Conservation (phyloP, 2,797 vertebrate species). For the Sebastes steindachneri region DNA sequence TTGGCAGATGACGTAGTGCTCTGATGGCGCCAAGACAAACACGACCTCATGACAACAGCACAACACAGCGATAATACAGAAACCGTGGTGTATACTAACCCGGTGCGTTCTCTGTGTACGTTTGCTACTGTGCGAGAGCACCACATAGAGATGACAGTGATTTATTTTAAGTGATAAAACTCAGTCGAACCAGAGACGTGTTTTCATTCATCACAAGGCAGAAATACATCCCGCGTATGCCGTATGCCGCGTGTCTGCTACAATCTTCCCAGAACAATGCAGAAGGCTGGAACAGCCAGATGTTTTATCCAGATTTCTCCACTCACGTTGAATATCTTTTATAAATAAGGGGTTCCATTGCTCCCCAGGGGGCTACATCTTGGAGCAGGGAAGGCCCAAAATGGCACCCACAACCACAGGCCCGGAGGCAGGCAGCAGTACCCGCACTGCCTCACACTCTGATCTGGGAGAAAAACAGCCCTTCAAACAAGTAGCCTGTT, state of each 20-base stretch:
- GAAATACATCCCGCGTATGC: neutral
- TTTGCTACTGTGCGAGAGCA: slow-evolving; percentile 38
- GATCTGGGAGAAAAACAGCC: slow-evolving; percentile 78
- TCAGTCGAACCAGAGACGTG: neutral
- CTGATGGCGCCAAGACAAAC: slow-evolving; percentile 49
- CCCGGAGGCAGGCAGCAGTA: slow-evolving; percentile 54
- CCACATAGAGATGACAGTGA: neutral
- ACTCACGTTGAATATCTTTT: slow-evolving; percentile 53
- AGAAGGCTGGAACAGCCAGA: slow-evolving; percentile 3
- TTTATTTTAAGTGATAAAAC: slow-evolving; percentile 32
- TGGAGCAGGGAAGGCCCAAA: slow-evolving; percentile 68
- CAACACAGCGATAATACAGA: slow-evolving; percentile 51
- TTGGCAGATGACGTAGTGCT: slow-evolving; percentile 31
- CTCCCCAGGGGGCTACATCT: slow-evolving; percentile 61
- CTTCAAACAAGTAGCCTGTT: slow-evolving; percentile 82
- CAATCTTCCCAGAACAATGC: slow-evolving; percentile 28
- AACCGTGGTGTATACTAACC: neutral
- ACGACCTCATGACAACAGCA: slow-evolving; percentile 55
- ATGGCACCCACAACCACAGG: slow-evolving; percentile 79
- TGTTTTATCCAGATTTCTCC: slow-evolving; percentile 27
- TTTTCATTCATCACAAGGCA: neutral
- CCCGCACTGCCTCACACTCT: slow-evolving; percentile 73
- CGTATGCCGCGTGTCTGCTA: neutral
- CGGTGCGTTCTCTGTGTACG: neutral
- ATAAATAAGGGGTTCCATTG: slow-evolving; percentile 62